Base-by-base conservation (phyloP, 2,113 vertebrate genomes). In the Rutilus rutilus region DNA sequence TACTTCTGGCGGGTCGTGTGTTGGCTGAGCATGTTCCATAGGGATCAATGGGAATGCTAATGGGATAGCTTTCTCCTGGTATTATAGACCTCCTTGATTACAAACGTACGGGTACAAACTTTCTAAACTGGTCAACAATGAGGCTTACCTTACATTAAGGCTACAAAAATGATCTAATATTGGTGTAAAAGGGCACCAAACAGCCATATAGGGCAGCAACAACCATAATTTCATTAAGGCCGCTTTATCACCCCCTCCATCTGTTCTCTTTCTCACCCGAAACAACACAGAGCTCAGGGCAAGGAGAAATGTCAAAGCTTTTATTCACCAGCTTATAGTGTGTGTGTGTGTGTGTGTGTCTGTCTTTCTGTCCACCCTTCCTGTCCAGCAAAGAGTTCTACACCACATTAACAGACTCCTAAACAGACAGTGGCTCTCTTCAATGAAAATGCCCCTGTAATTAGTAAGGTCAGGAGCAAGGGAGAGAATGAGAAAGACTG, bases 261-360 rank as follows among this genome's bases (percentile, higher is more conserved):
- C 78, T 65, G n/a, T 30, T 81, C 78, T 81, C 11, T 5, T 15
- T 27, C 14, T 81, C 25, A 65, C 78, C 78, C 78, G 9, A 64
- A 81, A 81, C 39, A 81, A 64, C 78, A 64, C 15, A 27, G 59
- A 81, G 78, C 78, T 81, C 78, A 81, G 42, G 59, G 78, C 78
- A 81, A 91, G 90, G 87, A 87, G 89, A 77, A 87, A 92, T 93
- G 92, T 93, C 92, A 93, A 91, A 92, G 92, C 93, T 95, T 93
- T 94, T 93, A 92, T 92, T 91, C 91, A 92, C 89, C 64, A 83
- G 88, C 91, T 91, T 92, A 92, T 90, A 92, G 80, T 30, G 27
- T 30, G 27, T 30, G 27, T 30, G 27, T 30, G 30, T 73, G 75
- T 73, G 75, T 57, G 82, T 81, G 87, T 84, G 50, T 54, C 23